Conservation (phyloP, 53 echinoderm and acorn worm genomes). For the Mesocentrotus franciscanus region DNA sequence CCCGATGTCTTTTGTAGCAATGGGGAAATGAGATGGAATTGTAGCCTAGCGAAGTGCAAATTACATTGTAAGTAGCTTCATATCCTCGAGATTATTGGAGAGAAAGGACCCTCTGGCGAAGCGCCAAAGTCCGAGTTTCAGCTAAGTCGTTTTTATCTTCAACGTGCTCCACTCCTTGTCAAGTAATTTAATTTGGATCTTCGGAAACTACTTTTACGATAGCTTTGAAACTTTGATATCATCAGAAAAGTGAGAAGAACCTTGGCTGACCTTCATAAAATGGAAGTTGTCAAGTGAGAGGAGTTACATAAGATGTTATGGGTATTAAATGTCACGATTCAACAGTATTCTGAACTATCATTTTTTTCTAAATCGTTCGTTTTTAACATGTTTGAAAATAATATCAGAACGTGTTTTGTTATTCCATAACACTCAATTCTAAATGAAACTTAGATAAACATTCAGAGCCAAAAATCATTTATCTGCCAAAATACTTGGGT, state of each 20-base stretch:
- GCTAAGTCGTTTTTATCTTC: too few relatives aligned
- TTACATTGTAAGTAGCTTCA: conserved; percentile 24
- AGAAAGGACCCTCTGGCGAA: background rate
- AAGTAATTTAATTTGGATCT: background rate
- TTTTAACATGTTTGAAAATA: too few relatives aligned
- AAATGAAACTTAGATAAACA: too few relatives aligned
- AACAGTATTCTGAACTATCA: background rate
- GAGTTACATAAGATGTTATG: background rate
- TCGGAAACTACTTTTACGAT: conserved; percentile 4
- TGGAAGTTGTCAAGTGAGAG: background rate
- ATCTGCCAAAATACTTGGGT: too few relatives aligned
- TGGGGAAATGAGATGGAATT: conserved; percentile 23
- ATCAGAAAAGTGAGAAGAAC: background rate
- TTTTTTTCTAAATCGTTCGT: too few relatives aligned
- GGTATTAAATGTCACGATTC: background rate
- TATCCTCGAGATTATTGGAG: background rate
- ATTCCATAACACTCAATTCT: too few relatives aligned
- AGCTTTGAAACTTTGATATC: background rate
- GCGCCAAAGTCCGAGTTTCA: background rate
- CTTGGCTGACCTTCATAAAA: background rate
- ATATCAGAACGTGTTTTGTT: too few relatives aligned
- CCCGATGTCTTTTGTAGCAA: background rate
- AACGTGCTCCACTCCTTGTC: background rate
- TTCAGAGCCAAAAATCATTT: too few relatives aligned
- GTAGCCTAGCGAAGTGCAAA: conserved; percentile 18